Evolutionary conservation across 2,113 vertebrate species (phyloP).

Genomic region (Apodemus sylvaticus): DNA sequence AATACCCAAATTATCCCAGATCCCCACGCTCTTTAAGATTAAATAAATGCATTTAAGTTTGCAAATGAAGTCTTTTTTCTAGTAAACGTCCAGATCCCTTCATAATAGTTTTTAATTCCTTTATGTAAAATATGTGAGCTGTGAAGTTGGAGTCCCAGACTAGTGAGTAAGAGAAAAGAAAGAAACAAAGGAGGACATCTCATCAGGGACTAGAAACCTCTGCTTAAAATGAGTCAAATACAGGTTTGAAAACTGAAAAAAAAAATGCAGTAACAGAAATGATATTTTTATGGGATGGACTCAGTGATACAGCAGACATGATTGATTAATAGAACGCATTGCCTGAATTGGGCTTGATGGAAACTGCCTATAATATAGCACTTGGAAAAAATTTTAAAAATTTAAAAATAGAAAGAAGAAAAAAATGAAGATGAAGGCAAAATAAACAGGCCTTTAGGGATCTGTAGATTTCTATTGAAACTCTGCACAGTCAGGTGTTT

Average conservation of each 20-base stretch:
- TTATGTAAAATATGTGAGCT: not conserved
- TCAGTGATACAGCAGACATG: not conserved
- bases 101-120: not conserved
- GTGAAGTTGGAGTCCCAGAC: too few species aligned
- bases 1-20: not conserved
- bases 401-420: not conserved
- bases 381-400: not conserved
- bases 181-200: not conserved
- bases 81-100: not conserved
- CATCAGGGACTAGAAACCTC: not conserved
- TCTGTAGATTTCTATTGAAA: not conserved
- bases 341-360: not conserved
- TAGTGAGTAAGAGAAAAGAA: not conserved
- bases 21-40: not conserved
- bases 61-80: not conserved
- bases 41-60: not conserved
- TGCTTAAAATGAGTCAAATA: not conserved
- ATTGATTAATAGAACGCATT: not conserved
- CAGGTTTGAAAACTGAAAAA: not conserved
- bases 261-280: not conserved
- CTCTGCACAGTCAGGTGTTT: not conserved
- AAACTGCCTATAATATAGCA: not conserved
- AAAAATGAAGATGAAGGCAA: not conserved
- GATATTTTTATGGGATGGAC: not conserved
- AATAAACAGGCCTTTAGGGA: not conserved